A percentile compares a stretch with the other conserved stretches of the same genome.
Evolutionary conservation across 2,888 invertebrate genomes (phyloP).

Genomic region (Saturnia pavonia): DNA sequence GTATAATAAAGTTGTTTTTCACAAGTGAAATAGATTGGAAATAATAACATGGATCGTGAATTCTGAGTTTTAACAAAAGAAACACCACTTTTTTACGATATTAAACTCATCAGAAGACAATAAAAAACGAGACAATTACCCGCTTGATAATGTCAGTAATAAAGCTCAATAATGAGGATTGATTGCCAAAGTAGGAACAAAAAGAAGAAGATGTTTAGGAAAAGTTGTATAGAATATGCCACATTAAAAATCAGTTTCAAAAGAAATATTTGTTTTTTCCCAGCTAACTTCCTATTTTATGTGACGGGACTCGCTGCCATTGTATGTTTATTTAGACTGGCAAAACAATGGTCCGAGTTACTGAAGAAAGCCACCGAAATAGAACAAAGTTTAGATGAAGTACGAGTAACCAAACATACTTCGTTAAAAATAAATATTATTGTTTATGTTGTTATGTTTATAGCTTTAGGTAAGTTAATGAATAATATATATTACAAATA

Average conservation of each 20-base stretch:
- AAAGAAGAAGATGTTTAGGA: too few relatives aligned
- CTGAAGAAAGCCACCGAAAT: slow-evolving; percentile 38
- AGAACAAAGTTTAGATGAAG: slow-evolving; percentile 37
- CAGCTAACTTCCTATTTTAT: slow-evolving; percentile 44
- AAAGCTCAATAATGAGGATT: too few relatives aligned
- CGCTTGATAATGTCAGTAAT: too few relatives aligned
- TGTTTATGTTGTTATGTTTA: slow-evolving; percentile 34
- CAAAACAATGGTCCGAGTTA: slow-evolving; percentile 44
- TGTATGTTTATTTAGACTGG: slow-evolving; percentile 38
- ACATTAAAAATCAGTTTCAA: background rate
- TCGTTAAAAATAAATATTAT: slow-evolving; percentile 31
- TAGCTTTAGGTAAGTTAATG: slow-evolving; percentile 42
- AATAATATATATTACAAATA: background rate
- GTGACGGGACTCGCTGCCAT: slow-evolving; percentile 30
- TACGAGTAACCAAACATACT: slow-evolving; percentile 31
- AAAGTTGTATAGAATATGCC: too few relatives aligned
- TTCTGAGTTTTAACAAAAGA: too few relatives aligned
- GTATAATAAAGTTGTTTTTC: too few relatives aligned
- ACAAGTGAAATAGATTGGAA: too few relatives aligned
- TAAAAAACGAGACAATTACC: too few relatives aligned
- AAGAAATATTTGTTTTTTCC: slow-evolving; percentile 25
- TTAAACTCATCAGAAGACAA: too few relatives aligned
- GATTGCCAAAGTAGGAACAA: too few relatives aligned
- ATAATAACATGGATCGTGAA: too few relatives aligned
- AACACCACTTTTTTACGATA: too few relatives aligned